Evolutionary conservation across 1,140 invertebrate species (phyloP).

Genomic region (Caenorhabditis inopinata): DNA sequence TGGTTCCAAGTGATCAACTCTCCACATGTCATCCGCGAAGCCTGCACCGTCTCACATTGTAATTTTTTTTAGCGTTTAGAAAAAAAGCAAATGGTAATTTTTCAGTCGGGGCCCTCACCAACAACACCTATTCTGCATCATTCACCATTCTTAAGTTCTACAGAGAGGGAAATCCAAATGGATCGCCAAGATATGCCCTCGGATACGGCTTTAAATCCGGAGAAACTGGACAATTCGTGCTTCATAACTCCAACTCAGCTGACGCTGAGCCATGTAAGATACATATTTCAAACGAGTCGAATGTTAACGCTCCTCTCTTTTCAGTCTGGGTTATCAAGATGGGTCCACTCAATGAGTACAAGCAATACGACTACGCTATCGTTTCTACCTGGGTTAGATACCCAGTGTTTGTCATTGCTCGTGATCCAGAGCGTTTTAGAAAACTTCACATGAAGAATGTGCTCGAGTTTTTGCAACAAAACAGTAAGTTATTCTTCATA

Average conservation of each 20-base stretch:
- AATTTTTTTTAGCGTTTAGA: slow-evolving; percentile 16
- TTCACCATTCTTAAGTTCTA: slow-evolving; percentile 66
- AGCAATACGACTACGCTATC: slow-evolving; percentile 65
- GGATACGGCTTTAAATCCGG: slow-evolving; percentile 66
- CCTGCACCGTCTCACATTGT: slow-evolving; percentile 66
- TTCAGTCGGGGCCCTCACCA: slow-evolving; percentile 64
- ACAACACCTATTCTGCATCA: slow-evolving; percentile 65
- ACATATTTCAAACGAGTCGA: not conserved
- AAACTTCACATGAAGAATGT: slow-evolving; percentile 63
- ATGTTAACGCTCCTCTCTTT: slow-evolving; percentile 34
- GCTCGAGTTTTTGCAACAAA: slow-evolving; percentile 65
- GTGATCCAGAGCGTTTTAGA: slow-evolving; percentile 64
- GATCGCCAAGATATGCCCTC: slow-evolving; percentile 62
- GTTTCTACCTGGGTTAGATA: slow-evolving; percentile 66
- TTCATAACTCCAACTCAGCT: slow-evolving; percentile 63
- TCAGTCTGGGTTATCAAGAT: slow-evolving; percentile 66
- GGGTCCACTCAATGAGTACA: slow-evolving; percentile 65
- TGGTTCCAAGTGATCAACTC: slow-evolving; percentile 66
- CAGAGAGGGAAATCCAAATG: slow-evolving; percentile 64
- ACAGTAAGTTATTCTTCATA: slow-evolving; percentile 55
- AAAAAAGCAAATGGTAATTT: not conserved
- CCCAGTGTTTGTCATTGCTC: slow-evolving; percentile 65
- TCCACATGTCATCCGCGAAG: slow-evolving; percentile 66
- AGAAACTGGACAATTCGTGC: slow-evolving; percentile 65
- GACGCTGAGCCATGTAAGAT: slow-evolving; percentile 63